Evolutionary conservation across 2,113 vertebrate genomes (phyloP).

Genomic region (rabbit (Oryctolagus cuniculus)): mOryCun1.1 NC_091447.1:43712501-43713000

Average conservation of each 20-base stretch:
- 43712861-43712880: neutral
- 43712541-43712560: neutral
- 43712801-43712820: neutral
- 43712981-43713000: neutral
- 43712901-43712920: neutral
- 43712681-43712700: neutral
- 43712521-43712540: neutral
- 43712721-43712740: neutral
- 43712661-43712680: neutral
- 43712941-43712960: neutral
- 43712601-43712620: neutral
- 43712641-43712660: conserved; percentile 29
- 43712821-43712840: neutral
- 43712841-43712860: neutral
- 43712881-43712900: conserved; percentile 41
- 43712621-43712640: neutral
- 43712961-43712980: neutral
- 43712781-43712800: neutral
- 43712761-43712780: neutral
- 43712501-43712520: conserved; percentile 8
- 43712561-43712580: conserved; percentile 28
- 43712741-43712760: neutral
- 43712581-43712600: neutral
- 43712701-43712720: neutral
- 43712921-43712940: conserved; percentile 1